Evolutionary conservation across 2,113 vertebrate species (phyloP).

Genomic region (Mustela nigripes): DNA sequence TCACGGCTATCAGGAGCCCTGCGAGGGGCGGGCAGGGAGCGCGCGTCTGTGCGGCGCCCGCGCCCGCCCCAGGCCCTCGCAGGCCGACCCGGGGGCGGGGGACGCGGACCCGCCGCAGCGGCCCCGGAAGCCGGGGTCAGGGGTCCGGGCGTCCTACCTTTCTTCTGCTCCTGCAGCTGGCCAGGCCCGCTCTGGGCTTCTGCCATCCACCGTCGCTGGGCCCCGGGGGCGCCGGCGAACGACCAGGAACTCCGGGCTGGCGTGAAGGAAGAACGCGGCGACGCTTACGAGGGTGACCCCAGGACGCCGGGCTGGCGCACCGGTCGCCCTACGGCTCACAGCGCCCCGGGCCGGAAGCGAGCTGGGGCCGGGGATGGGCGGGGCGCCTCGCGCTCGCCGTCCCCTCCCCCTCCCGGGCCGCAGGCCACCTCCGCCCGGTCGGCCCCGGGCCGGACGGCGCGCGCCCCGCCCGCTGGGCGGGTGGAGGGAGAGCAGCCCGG

Average conservation of each 20-base stretch:
- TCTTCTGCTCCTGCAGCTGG: constrained; percentile 91
- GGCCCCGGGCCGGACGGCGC: not conserved
- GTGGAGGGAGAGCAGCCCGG: not conserved
- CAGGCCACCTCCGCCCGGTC: constrained; percentile 45
- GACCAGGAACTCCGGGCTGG: constrained; percentile 91
- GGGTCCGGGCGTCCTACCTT: constrained; percentile 85
- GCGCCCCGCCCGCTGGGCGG: not conserved
- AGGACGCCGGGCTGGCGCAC: not conserved
- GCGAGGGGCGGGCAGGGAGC: not conserved
- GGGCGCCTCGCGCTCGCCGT: not conserved
- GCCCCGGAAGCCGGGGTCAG: not conserved
- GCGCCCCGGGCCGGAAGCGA: not conserved
- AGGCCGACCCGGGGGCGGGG: not conserved
- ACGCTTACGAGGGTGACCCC: constrained; percentile 36
- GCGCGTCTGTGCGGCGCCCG: too few species aligned
- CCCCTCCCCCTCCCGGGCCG: not conserved
- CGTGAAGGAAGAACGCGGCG: not conserved
- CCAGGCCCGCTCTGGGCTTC: constrained; percentile 85
- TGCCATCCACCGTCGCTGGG: constrained; percentile 88
- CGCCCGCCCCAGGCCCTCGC: too few species aligned
- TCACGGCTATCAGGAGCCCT: constrained; percentile 94
- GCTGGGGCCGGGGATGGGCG: not conserved
- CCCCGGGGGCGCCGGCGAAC: constrained; percentile 88
- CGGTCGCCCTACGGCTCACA: not conserved
- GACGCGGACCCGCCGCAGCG: accelerated